Base-by-base conservation (phyloP, 2,888 invertebrate species). In the Coenonympha arcania region DNA sequence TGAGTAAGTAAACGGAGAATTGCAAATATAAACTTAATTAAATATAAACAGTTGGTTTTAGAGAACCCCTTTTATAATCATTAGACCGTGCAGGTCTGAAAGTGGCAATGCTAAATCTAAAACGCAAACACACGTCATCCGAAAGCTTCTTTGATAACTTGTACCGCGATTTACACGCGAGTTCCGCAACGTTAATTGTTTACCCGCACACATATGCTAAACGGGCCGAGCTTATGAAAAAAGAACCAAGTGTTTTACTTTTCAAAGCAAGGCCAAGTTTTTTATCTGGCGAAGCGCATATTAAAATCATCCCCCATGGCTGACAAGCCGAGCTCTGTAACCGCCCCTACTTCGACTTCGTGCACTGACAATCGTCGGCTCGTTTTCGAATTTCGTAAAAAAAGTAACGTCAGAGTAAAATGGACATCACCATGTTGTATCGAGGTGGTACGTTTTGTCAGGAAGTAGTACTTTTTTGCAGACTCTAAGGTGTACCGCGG, bases 221-320 rank as follows among this genome's bases (percentile, higher is more conserved):
- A 48, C 47, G 47, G 31, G 39, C 48, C 20, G 48, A 45, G 50
- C 42, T 47, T 44, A 44, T 50, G 39, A 47, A 50, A 50, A 52
- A 48, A n/a, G n/a, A n/a, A 44, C 33, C 46, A 49, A 54, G 50
- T 52, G 43, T 54, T 48, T 48, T 50, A 43, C 50, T 54, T 54
- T 52, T 39, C 24, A 56, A 46, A 54, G 45, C 52, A 47, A 45
- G 42, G 39, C 53, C 45, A 56, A 56, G 54, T 54, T 54, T 53
- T 59, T 50, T 52, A 56, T 58, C 56, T 45, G 50, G 52, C 54
- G 49, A 52, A 51, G 44, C 45, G 55, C 50, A 52, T 56, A 56
- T 57, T 55, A 57, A 57, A 59, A 56, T 45, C 56, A 56, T 57
- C 52, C 57, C 52, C 52, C 46, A 48, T 33, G 37, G 45, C 49